These are phyloP conservation scores for Hippopotamyrus pictus DNA, from an alignment of 2,797 vertebrate genomes.

Conservation along the genomic window DNA sequence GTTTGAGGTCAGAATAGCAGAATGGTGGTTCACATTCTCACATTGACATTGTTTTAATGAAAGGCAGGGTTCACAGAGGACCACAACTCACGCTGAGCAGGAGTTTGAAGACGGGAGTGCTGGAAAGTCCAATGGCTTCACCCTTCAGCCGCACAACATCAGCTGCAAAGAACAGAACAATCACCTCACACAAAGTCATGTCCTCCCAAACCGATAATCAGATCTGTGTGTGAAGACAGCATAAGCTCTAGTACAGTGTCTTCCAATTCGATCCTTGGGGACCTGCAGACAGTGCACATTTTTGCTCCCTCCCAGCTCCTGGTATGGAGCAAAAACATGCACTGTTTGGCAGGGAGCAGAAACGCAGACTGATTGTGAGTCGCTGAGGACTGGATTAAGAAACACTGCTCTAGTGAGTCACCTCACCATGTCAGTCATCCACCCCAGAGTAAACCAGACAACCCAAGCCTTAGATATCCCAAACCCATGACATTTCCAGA, in stretches of 20 bases:
- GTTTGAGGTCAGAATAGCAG: slow-evolving; percentile 15
- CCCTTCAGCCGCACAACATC: slow-evolving; percentile 50
- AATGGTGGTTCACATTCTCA: background rate
- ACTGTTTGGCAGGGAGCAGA: background rate
- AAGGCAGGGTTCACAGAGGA: background rate
- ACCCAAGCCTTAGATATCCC: background rate
- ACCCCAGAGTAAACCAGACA: background rate
- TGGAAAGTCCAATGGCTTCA: slow-evolving; percentile 39
- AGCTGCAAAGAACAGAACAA: slow-evolving; percentile 32
- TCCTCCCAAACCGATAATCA: background rate
- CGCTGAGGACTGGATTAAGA: background rate
- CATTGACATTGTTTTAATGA: background rate
- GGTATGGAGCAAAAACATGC: background rate
- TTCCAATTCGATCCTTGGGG: background rate
- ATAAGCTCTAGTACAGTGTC: background rate
- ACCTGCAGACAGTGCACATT: background rate
- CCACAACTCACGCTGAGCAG: slow-evolving; percentile 62
- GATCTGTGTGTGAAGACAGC: background rate
- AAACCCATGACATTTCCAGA: background rate
- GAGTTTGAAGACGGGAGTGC: slow-evolving; percentile 69
- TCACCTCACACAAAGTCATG: background rate
- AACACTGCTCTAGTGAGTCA: background rate
- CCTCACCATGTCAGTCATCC: background rate
- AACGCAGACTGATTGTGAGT: background rate
- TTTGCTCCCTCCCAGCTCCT: background rate